Conservation (phyloP, 2,888 invertebrate species). For the Drosophila engyochracea region DNA sequence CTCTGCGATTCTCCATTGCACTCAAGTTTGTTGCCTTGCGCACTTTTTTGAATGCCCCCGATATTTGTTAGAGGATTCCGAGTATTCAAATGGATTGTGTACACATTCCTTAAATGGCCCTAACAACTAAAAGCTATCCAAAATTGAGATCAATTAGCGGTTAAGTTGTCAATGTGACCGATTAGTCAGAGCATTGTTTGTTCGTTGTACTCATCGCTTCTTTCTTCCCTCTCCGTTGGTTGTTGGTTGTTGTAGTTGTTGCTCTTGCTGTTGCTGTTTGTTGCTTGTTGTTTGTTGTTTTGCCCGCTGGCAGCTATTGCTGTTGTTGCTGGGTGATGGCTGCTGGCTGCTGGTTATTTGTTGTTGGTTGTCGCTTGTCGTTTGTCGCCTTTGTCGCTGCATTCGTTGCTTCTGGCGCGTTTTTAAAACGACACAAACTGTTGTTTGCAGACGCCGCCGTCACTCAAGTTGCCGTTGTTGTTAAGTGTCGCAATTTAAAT, state of each 20-base stretch:
- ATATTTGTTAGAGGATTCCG: neutral
- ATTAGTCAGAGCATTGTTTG: constrained; percentile 26
- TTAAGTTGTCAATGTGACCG: neutral
- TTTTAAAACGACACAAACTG: constrained; percentile 78
- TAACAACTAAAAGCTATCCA: neutral
- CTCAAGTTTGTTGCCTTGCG: neutral
- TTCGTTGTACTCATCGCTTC: constrained; percentile 16
- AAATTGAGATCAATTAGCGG: neutral
- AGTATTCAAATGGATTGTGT: neutral
- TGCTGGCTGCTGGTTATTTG: constrained; percentile 28
- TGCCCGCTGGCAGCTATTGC: constrained; percentile 7
- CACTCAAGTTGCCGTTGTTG: constrained; percentile 28
- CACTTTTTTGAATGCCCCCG: neutral
- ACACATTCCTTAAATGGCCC: neutral
- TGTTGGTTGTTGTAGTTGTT: neutral
- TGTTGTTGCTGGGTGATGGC: constrained; percentile 5
- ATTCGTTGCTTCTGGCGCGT: constrained; percentile 75
- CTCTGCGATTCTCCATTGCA: constrained; percentile 1
- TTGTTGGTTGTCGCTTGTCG: constrained; percentile 53
- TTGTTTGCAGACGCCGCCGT: constrained; percentile 76
- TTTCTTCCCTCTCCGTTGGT: constrained; percentile 4
- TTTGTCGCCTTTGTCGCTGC: constrained; percentile 64
- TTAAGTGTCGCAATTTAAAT: constrained; percentile 81
- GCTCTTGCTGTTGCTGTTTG: neutral
- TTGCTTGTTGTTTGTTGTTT: neutral